Evolutionary conservation across 2,113 vertebrate genomes (phyloP), one percentile per base, ranked within the genome.

Genomic region (Carassius gibelio): DNA sequence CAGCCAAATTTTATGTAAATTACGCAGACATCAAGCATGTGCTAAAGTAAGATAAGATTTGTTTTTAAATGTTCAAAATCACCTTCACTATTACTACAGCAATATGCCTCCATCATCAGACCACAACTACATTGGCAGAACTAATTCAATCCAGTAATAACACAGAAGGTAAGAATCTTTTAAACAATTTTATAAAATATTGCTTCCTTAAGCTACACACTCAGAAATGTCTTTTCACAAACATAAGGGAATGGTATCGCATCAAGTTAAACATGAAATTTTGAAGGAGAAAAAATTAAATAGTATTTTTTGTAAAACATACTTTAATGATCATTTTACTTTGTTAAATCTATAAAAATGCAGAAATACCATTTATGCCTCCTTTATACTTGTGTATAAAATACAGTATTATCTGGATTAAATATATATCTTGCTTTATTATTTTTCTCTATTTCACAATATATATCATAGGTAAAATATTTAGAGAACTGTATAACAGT

Each of bases 11-110:
- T 86, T 85, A 81, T 69, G 55, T 36, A 57, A 64, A 34, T 86
- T 72, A 30, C 72, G 78, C 85, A 87, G 80, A 80, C 62, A 76
- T 50, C 6, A 38, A 71, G 69, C 21, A 17, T 61, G 50, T 91
- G 85, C 13, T 13, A 26, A 61, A 77, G 85, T 17, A 75, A 90
- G 91, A 90, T 92, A 90, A 71, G n/a, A 26, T 36, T 5, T 87
- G 78, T 89, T 90, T 79, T 68, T 79, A 59, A 87, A 55, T 81
- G 48, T 64, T 48, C 17, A 62, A 4, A 76, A 36, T 59, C 48
- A 42, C 14, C 52, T 87, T 30, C 38, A 42, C 66, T 15, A 30
- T 85, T 61, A 36, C 8, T 38, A 62, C 36, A 50, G 21, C 71
- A 86, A 69, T 75, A 69, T 87, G 23, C 55, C 19, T 77, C 69